Evolutionary conservation across 2,113 vertebrate species (phyloP), one percentile per base, ranked within the genome.

Genomic region (Pomatorhinus ruficollis): DNA sequence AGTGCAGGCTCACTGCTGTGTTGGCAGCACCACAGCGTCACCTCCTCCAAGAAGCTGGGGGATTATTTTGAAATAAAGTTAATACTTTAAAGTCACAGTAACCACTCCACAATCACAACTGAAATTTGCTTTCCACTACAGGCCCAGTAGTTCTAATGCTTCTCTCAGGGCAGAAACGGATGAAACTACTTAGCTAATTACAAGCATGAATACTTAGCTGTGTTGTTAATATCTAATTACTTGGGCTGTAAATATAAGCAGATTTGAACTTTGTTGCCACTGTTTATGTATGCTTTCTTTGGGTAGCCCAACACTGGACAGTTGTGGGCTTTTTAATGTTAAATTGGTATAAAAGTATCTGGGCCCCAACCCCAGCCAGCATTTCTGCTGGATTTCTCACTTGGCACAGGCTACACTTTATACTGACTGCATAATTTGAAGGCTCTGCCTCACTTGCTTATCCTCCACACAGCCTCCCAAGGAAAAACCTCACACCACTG

Each of bases 381-480:
- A 77, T 61, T 95, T 78, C 45, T 61, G 30, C 45, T 6, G 1
- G 50, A 13, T 88, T 85, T 91, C 47, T 63, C 49, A 12, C 63
- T 72, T 70, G 47, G 42, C 78, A 74, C 21, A 65, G 77, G 31
- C 70, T 79, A 30, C 12, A 2, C 15, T 30, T 52, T 10, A 28
- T 18, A 33, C 44, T 12, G 53, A 40, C 45, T 23, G 28, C 65
- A 42, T 44, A 71, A 88, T 76, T 57, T 30, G 39, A 87, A 91
- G 81, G 37, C 50, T 91, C 66, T 91, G 79, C 66, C 75, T 93
- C 45, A 15, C 77, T 87, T 78, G 74, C 65, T 90, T 88, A 64
- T 77, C 68, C 59, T 49, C 10, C 61, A 27, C 39, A 37, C 50
- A 59, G 28, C 16, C 39, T 47, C 37, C 28, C 50, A 68, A 66